phyloP scores from a whole-genome alignment of 2,797 vertebrate species.

The Falco berigora region DNA sequence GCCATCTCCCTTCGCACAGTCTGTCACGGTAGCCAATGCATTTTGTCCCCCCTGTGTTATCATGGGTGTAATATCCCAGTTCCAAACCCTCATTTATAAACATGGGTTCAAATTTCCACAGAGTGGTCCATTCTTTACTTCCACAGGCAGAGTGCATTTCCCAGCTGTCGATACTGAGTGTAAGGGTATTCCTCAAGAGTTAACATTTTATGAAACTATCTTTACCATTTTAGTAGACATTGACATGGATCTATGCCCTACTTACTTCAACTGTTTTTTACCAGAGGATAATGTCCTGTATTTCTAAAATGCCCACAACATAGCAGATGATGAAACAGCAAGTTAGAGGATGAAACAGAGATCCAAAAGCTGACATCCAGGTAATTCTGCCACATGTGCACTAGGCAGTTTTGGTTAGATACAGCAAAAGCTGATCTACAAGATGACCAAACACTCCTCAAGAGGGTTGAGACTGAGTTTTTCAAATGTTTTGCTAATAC shows the following conservation, averaged over 20 bases:
- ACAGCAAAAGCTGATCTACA: not conserved
- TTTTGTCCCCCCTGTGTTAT: not conserved
- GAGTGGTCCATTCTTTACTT: not conserved
- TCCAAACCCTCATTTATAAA: not conserved
- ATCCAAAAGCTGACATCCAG: not conserved
- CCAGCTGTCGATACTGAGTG: not conserved
- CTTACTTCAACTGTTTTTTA: not conserved
- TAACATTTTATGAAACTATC: not conserved
- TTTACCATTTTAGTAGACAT: not conserved
- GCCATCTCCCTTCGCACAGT: not conserved
- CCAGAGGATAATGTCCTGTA: not conserved
- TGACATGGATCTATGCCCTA: not conserved
- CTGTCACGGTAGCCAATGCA: not conserved
- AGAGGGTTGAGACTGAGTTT: fast-evolving
- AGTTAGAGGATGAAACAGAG: not conserved
- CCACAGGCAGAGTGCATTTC: not conserved
- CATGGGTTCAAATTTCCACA: not conserved
- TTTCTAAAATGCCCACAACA: not conserved
- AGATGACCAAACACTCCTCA: not conserved
- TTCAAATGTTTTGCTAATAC: not conserved
- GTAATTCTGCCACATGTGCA: not conserved
- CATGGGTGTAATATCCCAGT: not conserved
- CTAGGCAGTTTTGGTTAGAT: not conserved
- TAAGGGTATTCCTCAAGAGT: not conserved
- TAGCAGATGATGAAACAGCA: not conserved